Percentiles rank a stretch among this genome's conserved stretches.
Evolutionary conservation across 1,140 invertebrate genomes (phyloP).

Genomic region (Frieseomelitta varia): DNA sequence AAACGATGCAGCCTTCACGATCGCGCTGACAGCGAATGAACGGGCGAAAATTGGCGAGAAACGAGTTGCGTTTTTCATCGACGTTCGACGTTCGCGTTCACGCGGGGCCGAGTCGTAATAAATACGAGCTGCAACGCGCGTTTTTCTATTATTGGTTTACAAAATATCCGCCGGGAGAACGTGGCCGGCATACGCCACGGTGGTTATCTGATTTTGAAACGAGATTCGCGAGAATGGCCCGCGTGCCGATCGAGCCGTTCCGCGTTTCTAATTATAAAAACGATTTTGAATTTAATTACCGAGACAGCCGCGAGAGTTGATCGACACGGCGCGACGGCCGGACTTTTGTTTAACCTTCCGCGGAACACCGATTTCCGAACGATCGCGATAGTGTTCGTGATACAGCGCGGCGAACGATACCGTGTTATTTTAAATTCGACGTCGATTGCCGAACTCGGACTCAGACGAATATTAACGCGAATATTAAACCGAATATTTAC

Average conservation of each 20-base stretch:
- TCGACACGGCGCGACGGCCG: neutral
- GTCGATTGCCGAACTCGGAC: neutral
- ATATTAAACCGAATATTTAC: neutral
- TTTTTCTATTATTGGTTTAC: slow-evolving; percentile 31
- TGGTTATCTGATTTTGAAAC: neutral
- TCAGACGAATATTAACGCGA: neutral
- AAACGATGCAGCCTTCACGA: neutral
- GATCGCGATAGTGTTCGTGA: neutral
- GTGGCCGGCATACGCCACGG: slow-evolving; percentile 4
- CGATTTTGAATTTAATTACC: slow-evolving; percentile 10
- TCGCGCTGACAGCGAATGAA: neutral
- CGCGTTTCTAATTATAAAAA: slow-evolving; percentile 23
- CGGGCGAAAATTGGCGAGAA: neutral
- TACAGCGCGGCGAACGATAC: neutral
- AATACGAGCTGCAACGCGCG: slow-evolving; percentile 6
- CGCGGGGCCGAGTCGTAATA: slow-evolving; percentile 16
- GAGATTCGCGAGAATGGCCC: neutral
- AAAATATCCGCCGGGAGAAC: slow-evolving; percentile 11
- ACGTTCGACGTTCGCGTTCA: slow-evolving; percentile 26
- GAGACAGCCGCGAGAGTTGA: neutral
- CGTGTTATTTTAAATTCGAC: neutral
- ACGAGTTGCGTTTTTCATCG: neutral
- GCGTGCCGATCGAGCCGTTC: neutral
- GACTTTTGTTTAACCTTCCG: neutral
- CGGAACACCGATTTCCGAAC: neutral